Conservation (phyloP, 1,140 invertebrate genomes). For the Drosophila sturtevanti region DNA sequence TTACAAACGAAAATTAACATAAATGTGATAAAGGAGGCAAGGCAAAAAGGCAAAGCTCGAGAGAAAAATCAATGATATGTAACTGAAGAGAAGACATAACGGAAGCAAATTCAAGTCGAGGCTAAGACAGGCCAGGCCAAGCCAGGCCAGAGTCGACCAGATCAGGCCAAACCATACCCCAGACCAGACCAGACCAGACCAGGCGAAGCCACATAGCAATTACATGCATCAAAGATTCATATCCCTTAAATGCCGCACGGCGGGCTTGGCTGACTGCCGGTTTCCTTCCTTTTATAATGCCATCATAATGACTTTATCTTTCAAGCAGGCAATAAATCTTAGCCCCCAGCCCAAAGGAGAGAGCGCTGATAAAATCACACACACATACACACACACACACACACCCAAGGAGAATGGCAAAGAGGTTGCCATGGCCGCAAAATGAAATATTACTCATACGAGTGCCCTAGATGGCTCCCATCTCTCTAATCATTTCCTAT, state of each 20-base stretch:
- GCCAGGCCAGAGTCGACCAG: constrained; percentile 2
- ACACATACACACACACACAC: too few relatives aligned
- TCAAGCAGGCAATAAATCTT: constrained; percentile 78
- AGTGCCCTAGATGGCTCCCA: constrained; percentile 30
- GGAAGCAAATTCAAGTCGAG: not conserved
- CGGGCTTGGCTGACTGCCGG: not conserved
- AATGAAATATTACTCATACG: constrained; percentile 78
- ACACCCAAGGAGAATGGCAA: constrained; percentile 3
- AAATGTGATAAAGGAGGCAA: constrained; percentile 16
- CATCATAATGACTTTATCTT: constrained; percentile 79
- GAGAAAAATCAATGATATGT: constrained; percentile 61
- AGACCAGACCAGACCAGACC: constrained; percentile 19
- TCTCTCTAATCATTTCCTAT: constrained; percentile 9
- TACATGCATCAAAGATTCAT: constrained; percentile 80
- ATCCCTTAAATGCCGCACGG: constrained; percentile 70
- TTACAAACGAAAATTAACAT: constrained; percentile 61
- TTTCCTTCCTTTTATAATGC: constrained; percentile 66
- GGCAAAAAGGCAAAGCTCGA: constrained; percentile 7
- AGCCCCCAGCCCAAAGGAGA: constrained; percentile 55
- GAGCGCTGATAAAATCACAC: not conserved
- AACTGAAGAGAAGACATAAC: not conserved
- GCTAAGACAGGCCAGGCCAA: constrained; percentile 10
- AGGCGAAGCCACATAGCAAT: constrained; percentile 42
- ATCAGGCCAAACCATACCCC: constrained; percentile 29
- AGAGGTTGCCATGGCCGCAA: constrained; percentile 47